These are phyloP conservation scores for Vombatus ursinus DNA, from an alignment of 2,113 vertebrate species.

Conservation along the genomic window DNA sequence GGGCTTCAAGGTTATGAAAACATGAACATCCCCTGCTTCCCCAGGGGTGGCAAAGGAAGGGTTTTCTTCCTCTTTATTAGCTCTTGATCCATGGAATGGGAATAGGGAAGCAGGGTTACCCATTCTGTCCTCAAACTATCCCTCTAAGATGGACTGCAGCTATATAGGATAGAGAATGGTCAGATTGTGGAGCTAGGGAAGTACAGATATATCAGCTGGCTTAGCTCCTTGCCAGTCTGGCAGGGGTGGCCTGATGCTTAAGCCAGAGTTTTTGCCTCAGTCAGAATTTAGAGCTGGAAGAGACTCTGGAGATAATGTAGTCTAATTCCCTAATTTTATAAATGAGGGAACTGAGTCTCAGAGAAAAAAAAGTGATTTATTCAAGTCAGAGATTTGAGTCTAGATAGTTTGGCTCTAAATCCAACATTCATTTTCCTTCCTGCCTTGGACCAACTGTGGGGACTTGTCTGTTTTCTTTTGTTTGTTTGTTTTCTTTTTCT, in stretches of 20 bases:
- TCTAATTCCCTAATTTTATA: background rate
- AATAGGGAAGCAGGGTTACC: background rate
- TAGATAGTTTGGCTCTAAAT: background rate
- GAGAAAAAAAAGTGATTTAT: background rate
- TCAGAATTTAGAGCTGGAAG: background rate
- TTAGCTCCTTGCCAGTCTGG: background rate
- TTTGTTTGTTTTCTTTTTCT: too few relatives aligned
- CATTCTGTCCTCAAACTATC: background rate
- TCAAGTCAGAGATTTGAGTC: background rate
- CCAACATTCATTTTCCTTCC: background rate
- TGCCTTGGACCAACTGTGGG: background rate
- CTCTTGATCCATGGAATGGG: background rate
- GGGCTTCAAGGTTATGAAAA: background rate
- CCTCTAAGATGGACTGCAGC: background rate
- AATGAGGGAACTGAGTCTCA: background rate
- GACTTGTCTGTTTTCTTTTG: too few relatives aligned
- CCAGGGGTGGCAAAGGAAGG: background rate
- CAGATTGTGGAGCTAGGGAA: background rate
- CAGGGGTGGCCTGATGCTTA: background rate
- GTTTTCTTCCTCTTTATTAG: background rate
- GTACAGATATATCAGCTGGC: background rate
- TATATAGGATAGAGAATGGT: background rate
- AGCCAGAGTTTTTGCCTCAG: background rate
- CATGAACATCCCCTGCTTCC: background rate
- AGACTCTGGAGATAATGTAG: background rate